A percentile compares a stretch with the other conserved stretches of the same genome.
Conservation (phyloP, 1,140 invertebrate genomes). For the Apis cerana region DNA sequence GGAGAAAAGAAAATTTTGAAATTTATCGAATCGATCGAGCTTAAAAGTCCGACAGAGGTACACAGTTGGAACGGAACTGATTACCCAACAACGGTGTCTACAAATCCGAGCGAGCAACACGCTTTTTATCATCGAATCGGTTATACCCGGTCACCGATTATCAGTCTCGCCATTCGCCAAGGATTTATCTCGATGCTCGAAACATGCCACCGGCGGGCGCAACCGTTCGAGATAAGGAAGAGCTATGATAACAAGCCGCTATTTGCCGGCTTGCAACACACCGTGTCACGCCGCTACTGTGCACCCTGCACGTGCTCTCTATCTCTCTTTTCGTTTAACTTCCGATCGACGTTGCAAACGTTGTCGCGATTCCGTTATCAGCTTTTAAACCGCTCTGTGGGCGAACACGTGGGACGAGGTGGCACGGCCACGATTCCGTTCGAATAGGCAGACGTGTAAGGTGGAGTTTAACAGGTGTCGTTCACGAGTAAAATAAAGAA, state of each 20-base stretch:
- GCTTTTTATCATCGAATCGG: constrained; percentile 42
- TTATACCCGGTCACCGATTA: constrained; percentile 63
- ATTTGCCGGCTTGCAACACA: constrained; percentile 40
- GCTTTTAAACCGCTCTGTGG: constrained; percentile 16
- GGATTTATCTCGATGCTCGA: constrained; percentile 74
- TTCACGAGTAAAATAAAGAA: too few relatives aligned
- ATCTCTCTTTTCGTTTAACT: constrained; percentile 50
- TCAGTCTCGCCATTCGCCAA: constrained; percentile 69
- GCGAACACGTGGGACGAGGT: constrained; percentile 20
- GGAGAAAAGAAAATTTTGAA: too few relatives aligned
- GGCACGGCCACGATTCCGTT: neutral
- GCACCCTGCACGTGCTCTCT: constrained; percentile 41
- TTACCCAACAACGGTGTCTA: constrained; percentile 34
- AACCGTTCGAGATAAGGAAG: constrained; percentile 55
- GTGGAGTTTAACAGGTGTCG: too few relatives aligned
- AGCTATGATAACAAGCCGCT: constrained; percentile 57
- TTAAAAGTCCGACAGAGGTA: neutral
- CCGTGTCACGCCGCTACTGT: constrained; percentile 37
- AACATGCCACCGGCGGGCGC: constrained; percentile 48
- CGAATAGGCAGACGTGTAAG: too few relatives aligned
- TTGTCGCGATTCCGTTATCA: constrained; percentile 47
- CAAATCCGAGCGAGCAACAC: constrained; percentile 32
- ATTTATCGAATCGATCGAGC: neutral
- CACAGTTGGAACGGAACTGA: constrained; percentile 10
- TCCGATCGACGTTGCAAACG: constrained; percentile 43